phyloP scores from a whole-genome alignment of 1,140 invertebrate genomes.

The Diprion similis region DNA sequence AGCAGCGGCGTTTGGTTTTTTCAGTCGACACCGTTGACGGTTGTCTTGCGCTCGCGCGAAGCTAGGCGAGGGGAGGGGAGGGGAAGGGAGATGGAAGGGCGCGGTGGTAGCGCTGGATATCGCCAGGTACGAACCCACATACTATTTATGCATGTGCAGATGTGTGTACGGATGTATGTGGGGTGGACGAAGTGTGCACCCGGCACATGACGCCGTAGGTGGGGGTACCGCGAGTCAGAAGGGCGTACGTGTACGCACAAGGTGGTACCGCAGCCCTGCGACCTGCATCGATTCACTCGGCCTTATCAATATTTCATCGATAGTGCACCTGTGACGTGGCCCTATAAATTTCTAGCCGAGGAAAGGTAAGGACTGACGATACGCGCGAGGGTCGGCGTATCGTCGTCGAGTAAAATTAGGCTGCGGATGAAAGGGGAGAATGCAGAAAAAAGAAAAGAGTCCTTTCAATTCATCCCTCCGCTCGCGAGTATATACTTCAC shows the following conservation, averaged over 20 bases:
- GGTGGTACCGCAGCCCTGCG: slow-evolving; percentile 2
- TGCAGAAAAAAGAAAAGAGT: neutral
- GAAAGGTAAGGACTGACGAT: no score
- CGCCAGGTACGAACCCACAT: neutral
- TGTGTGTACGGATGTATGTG: neutral
- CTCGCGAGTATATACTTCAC: neutral
- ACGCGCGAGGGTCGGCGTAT: no score
- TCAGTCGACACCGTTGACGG: neutral
- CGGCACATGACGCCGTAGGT: neutral
- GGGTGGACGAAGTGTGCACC: neutral
- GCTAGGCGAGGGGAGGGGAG: neutral
- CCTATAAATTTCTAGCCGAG: neutral
- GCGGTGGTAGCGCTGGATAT: neutral
- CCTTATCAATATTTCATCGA: slow-evolving; percentile 7
- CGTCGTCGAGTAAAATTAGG: no score
- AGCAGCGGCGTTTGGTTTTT: no score
- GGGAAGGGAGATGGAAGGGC: neutral
- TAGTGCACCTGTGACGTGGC: slow-evolving; percentile 6
- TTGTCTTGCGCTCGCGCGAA: neutral
- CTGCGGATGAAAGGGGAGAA: no score
- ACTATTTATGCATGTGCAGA: neutral
- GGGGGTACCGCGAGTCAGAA: neutral
- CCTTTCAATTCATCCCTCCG: neutral
- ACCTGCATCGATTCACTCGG: slow-evolving; percentile 1
- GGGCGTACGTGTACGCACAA: slow-evolving; percentile 6